phyloP scores from a whole-genome alignment of 1,140 invertebrate species.

The Danaus melanippus region DNA sequence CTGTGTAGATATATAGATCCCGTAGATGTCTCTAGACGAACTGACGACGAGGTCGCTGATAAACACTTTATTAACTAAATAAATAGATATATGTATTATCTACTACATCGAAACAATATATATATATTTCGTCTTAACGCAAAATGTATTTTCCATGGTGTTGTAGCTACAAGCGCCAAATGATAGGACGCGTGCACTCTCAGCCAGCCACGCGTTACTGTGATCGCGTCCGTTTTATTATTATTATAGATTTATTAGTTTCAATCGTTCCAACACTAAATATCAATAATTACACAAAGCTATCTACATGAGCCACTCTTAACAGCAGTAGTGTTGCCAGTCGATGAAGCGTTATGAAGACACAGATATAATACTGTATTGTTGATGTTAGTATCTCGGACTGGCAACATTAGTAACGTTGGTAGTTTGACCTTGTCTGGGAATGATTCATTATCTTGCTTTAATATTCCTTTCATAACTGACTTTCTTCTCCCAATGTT shows the following conservation, averaged over 20 bases:
- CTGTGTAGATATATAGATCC: slow-evolving; percentile 5
- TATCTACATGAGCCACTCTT: slow-evolving; percentile 68
- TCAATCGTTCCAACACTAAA: slow-evolving; percentile 58
- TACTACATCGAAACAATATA: slow-evolving; percentile 52
- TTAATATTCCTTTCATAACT: slow-evolving; percentile 48
- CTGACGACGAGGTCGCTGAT: slow-evolving; percentile 9
- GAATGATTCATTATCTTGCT: slow-evolving; percentile 66
- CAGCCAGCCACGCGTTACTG: not conserved
- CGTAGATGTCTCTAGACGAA: slow-evolving; percentile 6
- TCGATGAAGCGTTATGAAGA: slow-evolving; percentile 7
- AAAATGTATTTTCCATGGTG: slow-evolving; percentile 18
- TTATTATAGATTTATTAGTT: slow-evolving; percentile 42
- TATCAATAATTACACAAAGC: slow-evolving; percentile 69
- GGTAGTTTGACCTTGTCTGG: slow-evolving; percentile 45
- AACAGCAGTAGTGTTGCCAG: slow-evolving; percentile 44
- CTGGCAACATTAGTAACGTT: slow-evolving; percentile 42
- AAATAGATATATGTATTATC: slow-evolving; percentile 64
- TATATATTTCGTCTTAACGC: slow-evolving; percentile 35
- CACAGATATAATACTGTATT: slow-evolving; percentile 11
- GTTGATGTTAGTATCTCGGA: slow-evolving; percentile 21
- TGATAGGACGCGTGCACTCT: slow-evolving; percentile 1
- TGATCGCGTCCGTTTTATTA: slow-evolving; percentile 16
- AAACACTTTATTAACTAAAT: slow-evolving; percentile 37
- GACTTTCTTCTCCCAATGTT: slow-evolving; percentile 43
- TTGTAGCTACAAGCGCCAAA: slow-evolving; percentile 1